Evolutionary conservation across 1,140 invertebrate genomes (phyloP), one percentile per base, ranked within the genome.

Genomic region (Sycophaga agraensis): DNA sequence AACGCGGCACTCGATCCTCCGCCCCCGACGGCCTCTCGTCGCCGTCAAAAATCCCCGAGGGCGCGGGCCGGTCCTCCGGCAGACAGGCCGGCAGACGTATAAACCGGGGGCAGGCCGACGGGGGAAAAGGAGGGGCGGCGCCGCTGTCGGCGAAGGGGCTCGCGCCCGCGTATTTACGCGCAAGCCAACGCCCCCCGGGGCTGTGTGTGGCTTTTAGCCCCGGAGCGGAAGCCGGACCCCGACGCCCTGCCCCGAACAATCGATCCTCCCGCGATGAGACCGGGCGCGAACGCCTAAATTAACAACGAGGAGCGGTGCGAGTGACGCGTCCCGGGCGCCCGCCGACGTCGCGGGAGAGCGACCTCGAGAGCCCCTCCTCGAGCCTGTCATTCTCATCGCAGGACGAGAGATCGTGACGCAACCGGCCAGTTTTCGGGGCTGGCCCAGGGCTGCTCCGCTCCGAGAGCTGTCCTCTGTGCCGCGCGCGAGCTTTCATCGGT

Each of bases 1-100:
- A 49, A 58, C 3, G 22, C 26, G 57, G 39, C 16, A 50, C 35
- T 50, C 26, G 48, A 59, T 51, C 48, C 26, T 59, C 22, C 6
- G 8, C 17, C 16, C 8, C 24, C 31, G n/a, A n/a, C 51, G 4
- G n/a, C n/a, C n/a, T 4, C 28, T 48, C 43, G 1, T 0, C 56
- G 11, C 4, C 22, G 24, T 43, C 48, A 59, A 59, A 34, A 7
- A 24, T 43, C 39, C n/a, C 39, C 12, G 24, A 22, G 31, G 37
- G 0, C 16, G 11, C 1, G 39, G 8, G n/a, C n/a, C n/a, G n/a
- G n/a, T n/a, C n/a, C n/a, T n/a, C n/a, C n/a, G n/a, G n/a, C n/a
- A n/a, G n/a, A n/a, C n/a, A n/a, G n/a, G n/a, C n/a, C n/a, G n/a
- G n/a, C n/a, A n/a, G n/a, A n/a, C n/a, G n/a, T n/a, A n/a, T n/a